Conservation (phyloP, 1,140 invertebrate genomes). For the Lithobius niger region DNA sequence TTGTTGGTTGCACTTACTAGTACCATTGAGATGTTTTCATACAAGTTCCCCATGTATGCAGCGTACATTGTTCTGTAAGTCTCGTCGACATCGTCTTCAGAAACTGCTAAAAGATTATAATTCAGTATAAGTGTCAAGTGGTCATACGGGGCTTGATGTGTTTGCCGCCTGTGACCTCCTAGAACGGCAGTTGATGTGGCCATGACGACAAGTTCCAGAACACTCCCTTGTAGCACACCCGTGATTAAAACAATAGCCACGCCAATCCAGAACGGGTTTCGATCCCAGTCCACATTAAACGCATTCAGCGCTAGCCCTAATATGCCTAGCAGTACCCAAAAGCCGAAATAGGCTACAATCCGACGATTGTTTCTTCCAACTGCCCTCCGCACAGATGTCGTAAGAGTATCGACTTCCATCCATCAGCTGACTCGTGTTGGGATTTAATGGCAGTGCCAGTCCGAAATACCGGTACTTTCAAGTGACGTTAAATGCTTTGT, state of each 20-base stretch:
- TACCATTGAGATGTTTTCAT: conserved; percentile 22
- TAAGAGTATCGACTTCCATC: no score
- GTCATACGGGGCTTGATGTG: conserved; percentile 13
- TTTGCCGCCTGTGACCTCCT: conserved; percentile 20
- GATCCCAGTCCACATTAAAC: conserved; percentile 23
- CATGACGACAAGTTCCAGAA: conserved; percentile 24
- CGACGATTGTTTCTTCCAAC: conserved; percentile 7
- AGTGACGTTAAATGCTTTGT: no score
- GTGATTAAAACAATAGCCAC: conserved; percentile 22
- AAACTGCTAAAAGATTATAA: conserved; percentile 26
- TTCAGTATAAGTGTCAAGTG: conserved; percentile 23
- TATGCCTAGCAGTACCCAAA: conserved; percentile 21
- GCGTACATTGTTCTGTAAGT: conserved; percentile 26
- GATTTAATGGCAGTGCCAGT: no score
- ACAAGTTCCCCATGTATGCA: conserved; percentile 26
- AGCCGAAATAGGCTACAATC: conserved; percentile 22
- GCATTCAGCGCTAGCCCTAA: conserved; percentile 20
- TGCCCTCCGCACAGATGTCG: not conserved
- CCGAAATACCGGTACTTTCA: no score
- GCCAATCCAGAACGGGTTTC: conserved; percentile 20
- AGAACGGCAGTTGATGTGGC: conserved; percentile 23
- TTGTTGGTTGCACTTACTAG: conserved; percentile 25
- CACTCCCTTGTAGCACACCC: conserved; percentile 23
- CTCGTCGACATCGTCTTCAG: conserved; percentile 25
- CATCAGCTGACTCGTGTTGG: not conserved